A percentile compares a stretch with the other conserved stretches of the same genome.
phyloP scores from a whole-genome alignment of 1,140 invertebrate genomes.

The Matsumurasca onukii region DNA sequence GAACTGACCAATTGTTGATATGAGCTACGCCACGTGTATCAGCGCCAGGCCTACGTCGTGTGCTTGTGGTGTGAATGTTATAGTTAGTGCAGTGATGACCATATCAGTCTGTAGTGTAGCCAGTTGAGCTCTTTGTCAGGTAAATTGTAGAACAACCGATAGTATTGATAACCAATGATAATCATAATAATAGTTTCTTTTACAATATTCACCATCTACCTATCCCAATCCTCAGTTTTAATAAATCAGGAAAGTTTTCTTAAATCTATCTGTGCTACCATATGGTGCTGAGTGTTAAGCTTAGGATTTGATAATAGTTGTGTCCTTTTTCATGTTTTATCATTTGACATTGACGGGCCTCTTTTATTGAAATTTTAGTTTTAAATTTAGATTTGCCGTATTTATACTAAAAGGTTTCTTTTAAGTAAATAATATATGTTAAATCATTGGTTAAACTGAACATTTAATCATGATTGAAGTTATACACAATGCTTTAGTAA shows the following conservation, averaged over 20 bases:
- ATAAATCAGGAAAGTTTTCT: neutral
- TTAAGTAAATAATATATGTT: too few relatives aligned
- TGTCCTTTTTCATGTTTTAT: too few relatives aligned
- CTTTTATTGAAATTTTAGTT: too few relatives aligned
- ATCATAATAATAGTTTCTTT: neutral
- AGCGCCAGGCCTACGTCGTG: neutral
- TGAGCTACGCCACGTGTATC: neutral
- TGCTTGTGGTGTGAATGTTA: neutral
- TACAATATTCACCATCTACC: neutral
- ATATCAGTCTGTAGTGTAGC: conserved; percentile 8
- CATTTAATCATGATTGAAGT: neutral
- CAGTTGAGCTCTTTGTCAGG: neutral
- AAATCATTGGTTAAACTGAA: too few relatives aligned
- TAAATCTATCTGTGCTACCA: neutral
- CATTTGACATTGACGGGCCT: too few relatives aligned
- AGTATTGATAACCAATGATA: too few relatives aligned
- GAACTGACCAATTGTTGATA: neutral
- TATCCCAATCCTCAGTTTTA: neutral
- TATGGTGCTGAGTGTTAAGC: neutral
- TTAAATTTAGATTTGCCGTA: too few relatives aligned
- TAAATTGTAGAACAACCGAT: too few relatives aligned
- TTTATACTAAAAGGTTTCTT: too few relatives aligned
- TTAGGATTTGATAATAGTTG: neutral
- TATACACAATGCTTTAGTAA: neutral
- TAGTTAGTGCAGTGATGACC: conserved; percentile 9